Base-by-base conservation (phyloP, 2,888 invertebrate species). In the Rotaria macrura region DNA sequence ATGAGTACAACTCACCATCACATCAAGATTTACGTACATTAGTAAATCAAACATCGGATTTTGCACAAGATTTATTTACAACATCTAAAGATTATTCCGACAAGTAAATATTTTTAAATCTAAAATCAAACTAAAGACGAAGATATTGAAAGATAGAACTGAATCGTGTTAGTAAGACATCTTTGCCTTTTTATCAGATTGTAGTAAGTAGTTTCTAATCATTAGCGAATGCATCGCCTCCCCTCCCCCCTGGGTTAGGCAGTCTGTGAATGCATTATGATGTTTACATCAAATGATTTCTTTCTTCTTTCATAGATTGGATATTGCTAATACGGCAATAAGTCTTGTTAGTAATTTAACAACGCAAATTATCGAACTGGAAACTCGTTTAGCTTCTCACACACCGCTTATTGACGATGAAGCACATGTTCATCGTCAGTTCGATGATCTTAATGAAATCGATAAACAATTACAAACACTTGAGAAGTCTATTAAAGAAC, bases 351-450 rank as follows among this genome's bases (percentile, higher is more conserved):
- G 6, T 40, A 12, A 74, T 25, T 6, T 74, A 9, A 74, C 74
- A 38, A 23, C 74, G 40, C 74, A 74, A 23, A 25, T 74, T 25
- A 74, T 25, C 20, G 74, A 74, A 3, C 38, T 74, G 2, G 74
- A 74, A 74, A 74, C 74, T n/a, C 74, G 74, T 74, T 40, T 74
- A 40, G 74, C 40, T 74, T 74, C 40, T 40, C 74, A 74, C 23
- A 38, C 40, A 40, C 40, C 40, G 0, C 40, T 74, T 25, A 40
- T 43, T 9, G 40, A 38, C 40, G 74, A 74, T 40, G 74, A 74
- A 40, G 2, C 23, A 23, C 12, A 38, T 25, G 40, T 74, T 38
- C 38, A 40, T 25, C 74, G 40, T 38, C 74, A 74, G 40, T 74
- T 74, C 1, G 40, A 74, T 25, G 74, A 74, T 40, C 40, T 74